These are phyloP conservation scores for Lasioglossum baleicum DNA, from an alignment of 1,140 invertebrate species.

Conservation along the genomic window DNA sequence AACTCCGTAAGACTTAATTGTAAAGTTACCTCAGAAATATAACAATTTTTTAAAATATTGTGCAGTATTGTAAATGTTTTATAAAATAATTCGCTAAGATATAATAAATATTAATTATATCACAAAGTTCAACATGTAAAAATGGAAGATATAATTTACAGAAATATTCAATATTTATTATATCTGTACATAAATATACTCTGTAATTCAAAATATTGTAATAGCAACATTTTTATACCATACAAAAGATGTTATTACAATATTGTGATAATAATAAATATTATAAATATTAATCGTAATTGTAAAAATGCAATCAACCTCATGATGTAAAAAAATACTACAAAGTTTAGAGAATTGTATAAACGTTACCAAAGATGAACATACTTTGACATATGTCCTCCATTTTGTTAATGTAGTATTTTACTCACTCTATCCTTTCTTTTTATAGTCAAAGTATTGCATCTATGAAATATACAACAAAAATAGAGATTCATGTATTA, in stretches of 20 bases:
- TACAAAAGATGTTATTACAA: neutral
- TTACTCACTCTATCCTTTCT: neutral
- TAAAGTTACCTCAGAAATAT: constrained; percentile 16
- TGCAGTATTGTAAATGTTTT: constrained; percentile 46
- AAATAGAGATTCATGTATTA: constrained; percentile 27
- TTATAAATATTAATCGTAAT: constrained; percentile 25
- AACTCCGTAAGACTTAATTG: constrained; percentile 10
- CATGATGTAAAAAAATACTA: constrained; percentile 20
- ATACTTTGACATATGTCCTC: constrained; percentile 26
- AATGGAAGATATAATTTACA: constrained; percentile 26
- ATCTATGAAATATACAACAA: constrained; percentile 17
- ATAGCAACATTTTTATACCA: constrained; percentile 13
- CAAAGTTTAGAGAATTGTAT: constrained; percentile 42
- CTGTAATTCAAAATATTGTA: constrained; percentile 27
- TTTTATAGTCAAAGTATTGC: constrained; percentile 5
- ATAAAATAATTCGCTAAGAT: constrained; percentile 16
- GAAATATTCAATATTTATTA: constrained; percentile 48
- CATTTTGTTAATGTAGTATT: constrained; percentile 5
- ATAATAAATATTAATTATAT: constrained; percentile 46
- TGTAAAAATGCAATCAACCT: constrained; percentile 22
- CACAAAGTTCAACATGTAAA: constrained; percentile 11
- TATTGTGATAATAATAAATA: constrained; percentile 35
- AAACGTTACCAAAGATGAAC: constrained; percentile 37
- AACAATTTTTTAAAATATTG: constrained; percentile 33
- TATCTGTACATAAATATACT: constrained; percentile 42